Evolutionary conservation across 2,888 invertebrate species (phyloP).

Genomic region (Eurytoma californica): DNA sequence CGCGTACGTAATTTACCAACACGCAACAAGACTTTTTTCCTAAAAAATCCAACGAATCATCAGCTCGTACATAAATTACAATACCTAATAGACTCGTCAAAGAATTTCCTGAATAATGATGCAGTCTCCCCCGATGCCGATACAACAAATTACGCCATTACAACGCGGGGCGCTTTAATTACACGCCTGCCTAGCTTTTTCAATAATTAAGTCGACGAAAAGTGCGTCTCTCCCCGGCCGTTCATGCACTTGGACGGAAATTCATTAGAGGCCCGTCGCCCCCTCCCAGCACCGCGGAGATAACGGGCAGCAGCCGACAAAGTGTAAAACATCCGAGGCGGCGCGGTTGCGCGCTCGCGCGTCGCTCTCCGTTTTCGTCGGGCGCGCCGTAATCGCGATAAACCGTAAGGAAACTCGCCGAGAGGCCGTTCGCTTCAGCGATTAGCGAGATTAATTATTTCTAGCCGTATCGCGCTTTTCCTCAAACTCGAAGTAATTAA

Average conservation of each 20-base stretch:
- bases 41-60: no score
- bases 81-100: no score
- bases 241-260: slow-evolving; percentile 61
- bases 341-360: neutral
- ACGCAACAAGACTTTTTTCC: no score
- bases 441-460: slow-evolving; percentile 49
- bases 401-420: slow-evolving; percentile 18
- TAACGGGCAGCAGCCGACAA: slow-evolving; percentile 11
- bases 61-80: no score
- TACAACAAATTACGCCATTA: slow-evolving; percentile 9
- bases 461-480: slow-evolving; percentile 19
- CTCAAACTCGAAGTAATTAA: slow-evolving; percentile 31
- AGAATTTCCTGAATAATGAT: no score
- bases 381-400: slow-evolving; percentile 32
- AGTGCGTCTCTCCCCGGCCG: slow-evolving; percentile 61
- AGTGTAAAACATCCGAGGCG: slow-evolving; percentile 37
- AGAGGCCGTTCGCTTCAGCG: slow-evolving; percentile 27
- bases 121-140: no score
- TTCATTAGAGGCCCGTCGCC: slow-evolving; percentile 59
- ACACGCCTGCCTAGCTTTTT: neutral
- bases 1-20: no score
- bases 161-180: neutral
- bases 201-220: slow-evolving; percentile 45
- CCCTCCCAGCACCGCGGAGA: neutral
- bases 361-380: slow-evolving; percentile 3